Evolutionary conservation across 2,888 invertebrate genomes (phyloP).

Genomic region (Stenodera caucasica): DNA sequence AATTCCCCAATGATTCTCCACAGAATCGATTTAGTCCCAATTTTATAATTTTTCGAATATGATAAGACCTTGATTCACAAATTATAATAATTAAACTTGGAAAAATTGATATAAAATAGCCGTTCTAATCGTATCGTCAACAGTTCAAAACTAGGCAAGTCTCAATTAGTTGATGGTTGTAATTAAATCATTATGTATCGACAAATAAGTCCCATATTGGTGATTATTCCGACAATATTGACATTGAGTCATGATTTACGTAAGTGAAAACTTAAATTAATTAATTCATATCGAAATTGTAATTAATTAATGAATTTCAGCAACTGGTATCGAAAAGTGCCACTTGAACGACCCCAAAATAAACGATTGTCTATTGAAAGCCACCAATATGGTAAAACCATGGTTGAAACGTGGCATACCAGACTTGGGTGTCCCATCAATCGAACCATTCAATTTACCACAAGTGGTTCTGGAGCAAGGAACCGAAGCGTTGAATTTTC

Average conservation of each 20-base stretch:
- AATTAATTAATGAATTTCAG: not conserved
- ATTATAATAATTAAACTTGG: too few relatives aligned
- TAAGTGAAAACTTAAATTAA: too few relatives aligned
- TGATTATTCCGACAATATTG: not conserved
- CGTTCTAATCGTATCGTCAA: not conserved
- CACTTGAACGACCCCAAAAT: slow-evolving; percentile 54
- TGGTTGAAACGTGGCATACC: slow-evolving; percentile 54
- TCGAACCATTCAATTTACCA: slow-evolving; percentile 54
- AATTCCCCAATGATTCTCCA: too few relatives aligned
- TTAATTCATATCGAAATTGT: too few relatives aligned
- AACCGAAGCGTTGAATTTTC: slow-evolving; percentile 51
- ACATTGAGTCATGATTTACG: not conserved
- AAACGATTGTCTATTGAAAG: slow-evolving; percentile 53
- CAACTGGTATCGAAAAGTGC: slow-evolving; percentile 42
- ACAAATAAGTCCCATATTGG: too few relatives aligned
- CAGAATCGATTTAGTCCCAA: too few relatives aligned
- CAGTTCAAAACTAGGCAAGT: not conserved
- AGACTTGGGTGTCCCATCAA: slow-evolving; percentile 53
- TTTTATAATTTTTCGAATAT: too few relatives aligned
- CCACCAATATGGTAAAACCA: slow-evolving; percentile 51
- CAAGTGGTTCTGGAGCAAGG: slow-evolving; percentile 53
- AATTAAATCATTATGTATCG: too few relatives aligned
- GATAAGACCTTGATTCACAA: too few relatives aligned
- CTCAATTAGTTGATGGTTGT: too few relatives aligned
- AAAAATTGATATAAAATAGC: not conserved